Conservation (phyloP, 1,140 invertebrate species). For the Drosophila paulistorum region DNA sequence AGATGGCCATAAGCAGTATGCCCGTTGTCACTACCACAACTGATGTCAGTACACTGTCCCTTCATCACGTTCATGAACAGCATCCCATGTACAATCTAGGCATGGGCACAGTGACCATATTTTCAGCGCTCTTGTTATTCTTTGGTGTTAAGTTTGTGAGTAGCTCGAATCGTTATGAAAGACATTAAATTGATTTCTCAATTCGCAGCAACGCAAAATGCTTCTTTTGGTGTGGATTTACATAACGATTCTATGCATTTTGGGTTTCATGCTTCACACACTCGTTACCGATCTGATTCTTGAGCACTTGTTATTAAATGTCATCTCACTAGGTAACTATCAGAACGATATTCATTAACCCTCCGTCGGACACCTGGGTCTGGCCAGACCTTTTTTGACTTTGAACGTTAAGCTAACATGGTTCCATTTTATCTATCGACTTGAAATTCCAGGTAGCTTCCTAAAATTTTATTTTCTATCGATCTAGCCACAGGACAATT, state of each 20-base stretch:
- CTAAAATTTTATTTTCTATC: too few relatives aligned
- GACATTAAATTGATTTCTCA: neutral
- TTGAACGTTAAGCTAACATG: too few relatives aligned
- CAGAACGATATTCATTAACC: too few relatives aligned
- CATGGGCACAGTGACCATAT: conserved; percentile 9
- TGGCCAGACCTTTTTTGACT: too few relatives aligned
- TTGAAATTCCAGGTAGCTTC: too few relatives aligned
- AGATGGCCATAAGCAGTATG: neutral
- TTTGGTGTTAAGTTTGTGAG: conserved; percentile 41
- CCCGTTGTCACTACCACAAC: neutral
- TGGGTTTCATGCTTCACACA: conserved; percentile 12
- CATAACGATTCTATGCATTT: neutral
- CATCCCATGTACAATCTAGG: neutral
- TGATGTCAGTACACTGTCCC: neutral
- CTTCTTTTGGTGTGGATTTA: conserved; percentile 45
- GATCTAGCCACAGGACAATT: too few relatives aligned
- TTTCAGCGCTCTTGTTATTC: conserved; percentile 25
- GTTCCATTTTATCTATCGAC: too few relatives aligned
- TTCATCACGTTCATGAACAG: neutral
- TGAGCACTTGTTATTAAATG: conserved; percentile 1
- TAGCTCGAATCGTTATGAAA: neutral
- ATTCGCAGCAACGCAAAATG: conserved; percentile 29
- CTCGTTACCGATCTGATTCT: neutral
- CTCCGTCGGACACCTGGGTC: too few relatives aligned
- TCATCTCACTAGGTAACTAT: conserved; percentile 2